Evolutionary conservation across 2,888 invertebrate genomes (phyloP).

Genomic region (Byasa hedistus): DNA sequence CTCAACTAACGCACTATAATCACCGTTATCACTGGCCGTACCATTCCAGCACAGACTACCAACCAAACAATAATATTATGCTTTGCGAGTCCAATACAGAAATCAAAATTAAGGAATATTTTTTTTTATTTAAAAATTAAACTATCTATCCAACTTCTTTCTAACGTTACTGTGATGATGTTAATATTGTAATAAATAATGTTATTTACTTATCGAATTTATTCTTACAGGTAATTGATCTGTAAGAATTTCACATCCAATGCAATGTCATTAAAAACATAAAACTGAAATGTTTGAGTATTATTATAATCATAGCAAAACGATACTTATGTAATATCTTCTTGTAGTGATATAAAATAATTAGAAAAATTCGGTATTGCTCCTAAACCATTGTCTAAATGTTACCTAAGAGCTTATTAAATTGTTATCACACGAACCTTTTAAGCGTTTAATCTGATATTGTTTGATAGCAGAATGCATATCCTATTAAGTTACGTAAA

Average conservation of each 20-base stretch:
- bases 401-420: neutral
- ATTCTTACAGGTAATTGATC: too few species aligned
- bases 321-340: too few species aligned
- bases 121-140: too few species aligned
- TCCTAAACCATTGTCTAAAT: neutral
- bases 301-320: too few species aligned
- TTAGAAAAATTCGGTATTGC: neutral
- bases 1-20: slow-evolving; percentile 43
- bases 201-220: too few species aligned
- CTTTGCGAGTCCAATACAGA: neutral
- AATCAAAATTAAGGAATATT: neutral
- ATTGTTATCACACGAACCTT: neutral
- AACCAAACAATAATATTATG: neutral
- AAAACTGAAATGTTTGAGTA: too few species aligned
- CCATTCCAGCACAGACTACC: neutral
- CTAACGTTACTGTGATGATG: too few species aligned
- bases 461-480: slow-evolving; percentile 1
- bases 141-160: too few species aligned
- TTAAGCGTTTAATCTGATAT: slow-evolving; percentile 8
- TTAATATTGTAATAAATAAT: too few species aligned
- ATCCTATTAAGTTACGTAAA: slow-evolving; percentile 20
- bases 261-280: too few species aligned
- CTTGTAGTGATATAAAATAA: neutral
- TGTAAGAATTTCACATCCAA: too few species aligned
- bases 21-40: slow-evolving; percentile 34